A percentile compares a stretch with the other conserved stretches of the same genome.
Conservation (phyloP, 2,888 invertebrate genomes). For the Calliscelio sp. region DNA sequence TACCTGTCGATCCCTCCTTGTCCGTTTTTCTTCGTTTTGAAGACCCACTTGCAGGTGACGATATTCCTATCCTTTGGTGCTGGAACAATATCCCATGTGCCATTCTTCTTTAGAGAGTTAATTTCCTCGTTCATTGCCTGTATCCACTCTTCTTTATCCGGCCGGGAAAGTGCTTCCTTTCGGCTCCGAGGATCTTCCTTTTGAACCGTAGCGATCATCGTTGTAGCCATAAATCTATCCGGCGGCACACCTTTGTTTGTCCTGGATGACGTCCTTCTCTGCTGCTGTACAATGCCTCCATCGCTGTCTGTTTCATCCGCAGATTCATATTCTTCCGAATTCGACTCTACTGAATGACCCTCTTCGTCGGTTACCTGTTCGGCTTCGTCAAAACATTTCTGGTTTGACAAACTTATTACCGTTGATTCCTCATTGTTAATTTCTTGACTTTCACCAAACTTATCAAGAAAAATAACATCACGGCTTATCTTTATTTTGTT, state of each 20-base stretch:
- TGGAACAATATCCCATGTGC: slow-evolving; percentile 19
- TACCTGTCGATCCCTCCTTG: slow-evolving; percentile 66
- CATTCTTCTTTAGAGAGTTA: slow-evolving; percentile 1
- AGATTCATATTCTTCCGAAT: too few relatives aligned
- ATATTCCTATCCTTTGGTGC: slow-evolving; percentile 50
- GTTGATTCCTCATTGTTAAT: too few relatives aligned
- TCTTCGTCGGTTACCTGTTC: too few relatives aligned
- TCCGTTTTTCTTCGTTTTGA: slow-evolving; percentile 65
- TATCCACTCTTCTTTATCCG: background rate
- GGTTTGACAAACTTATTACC: too few relatives aligned
- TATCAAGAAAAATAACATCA: too few relatives aligned
- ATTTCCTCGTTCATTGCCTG: slow-evolving; percentile 3
- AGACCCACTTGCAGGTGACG: slow-evolving; percentile 72
- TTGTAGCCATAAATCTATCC: slow-evolving; percentile 28
- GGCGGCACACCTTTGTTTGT: slow-evolving; percentile 56
- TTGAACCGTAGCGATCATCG: background rate
- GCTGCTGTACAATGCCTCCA: too few relatives aligned
- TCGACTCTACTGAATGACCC: too few relatives aligned
- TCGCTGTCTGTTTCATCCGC: too few relatives aligned
- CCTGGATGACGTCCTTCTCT: too few relatives aligned
- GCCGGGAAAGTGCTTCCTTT: background rate
- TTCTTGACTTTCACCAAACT: too few relatives aligned
- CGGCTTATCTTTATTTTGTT: background rate
- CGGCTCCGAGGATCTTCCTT: background rate
- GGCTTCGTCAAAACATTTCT: too few relatives aligned